Conservation (phyloP, 2,888 invertebrate species). For the Eristalinus sepulchralis region DNA sequence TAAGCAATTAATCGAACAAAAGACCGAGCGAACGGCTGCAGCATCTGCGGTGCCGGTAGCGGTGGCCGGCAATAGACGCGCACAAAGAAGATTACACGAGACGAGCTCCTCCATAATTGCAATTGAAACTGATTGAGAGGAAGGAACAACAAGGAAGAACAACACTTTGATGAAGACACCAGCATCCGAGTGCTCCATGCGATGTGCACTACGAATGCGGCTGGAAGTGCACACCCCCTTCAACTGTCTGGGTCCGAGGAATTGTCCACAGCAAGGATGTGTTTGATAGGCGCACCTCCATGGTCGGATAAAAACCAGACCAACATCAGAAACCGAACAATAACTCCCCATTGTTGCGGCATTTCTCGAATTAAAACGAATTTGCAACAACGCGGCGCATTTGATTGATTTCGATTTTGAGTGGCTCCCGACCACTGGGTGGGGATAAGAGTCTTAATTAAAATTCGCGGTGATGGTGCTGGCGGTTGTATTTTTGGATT, state of each 20-base stretch:
- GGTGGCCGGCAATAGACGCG: not conserved
- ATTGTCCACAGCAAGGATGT: not conserved
- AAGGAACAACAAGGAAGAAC: not conserved
- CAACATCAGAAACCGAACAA: not conserved
- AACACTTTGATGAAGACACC: not conserved
- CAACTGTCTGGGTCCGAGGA: not conserved
- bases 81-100: slow-evolving; percentile 31
- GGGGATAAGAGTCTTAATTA: slow-evolving; percentile 38
- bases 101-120: slow-evolving; percentile 49
- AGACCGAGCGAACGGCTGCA: not conserved
- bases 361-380: slow-evolving; percentile 50
- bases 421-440: not conserved
- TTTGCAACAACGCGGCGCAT: slow-evolving; percentile 2
- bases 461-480: slow-evolving; percentile 21
- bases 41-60: not conserved
- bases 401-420: slow-evolving; percentile 41
- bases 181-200: not conserved
- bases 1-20: slow-evolving; percentile 63
- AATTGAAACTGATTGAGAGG: slow-evolving; percentile 47
- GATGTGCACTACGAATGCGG: not conserved
- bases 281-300: too few relatives aligned
- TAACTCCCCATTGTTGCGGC: slow-evolving; percentile 9
- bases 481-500: slow-evolving; percentile 13
- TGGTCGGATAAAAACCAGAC: not conserved
- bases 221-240: not conserved